A percentile compares a stretch with the other conserved stretches of the same genome.
These are phyloP conservation scores for Cephus rjabovi DNA, from an alignment of 2,888 invertebrate genomes.

Conservation along the genomic window DNA sequence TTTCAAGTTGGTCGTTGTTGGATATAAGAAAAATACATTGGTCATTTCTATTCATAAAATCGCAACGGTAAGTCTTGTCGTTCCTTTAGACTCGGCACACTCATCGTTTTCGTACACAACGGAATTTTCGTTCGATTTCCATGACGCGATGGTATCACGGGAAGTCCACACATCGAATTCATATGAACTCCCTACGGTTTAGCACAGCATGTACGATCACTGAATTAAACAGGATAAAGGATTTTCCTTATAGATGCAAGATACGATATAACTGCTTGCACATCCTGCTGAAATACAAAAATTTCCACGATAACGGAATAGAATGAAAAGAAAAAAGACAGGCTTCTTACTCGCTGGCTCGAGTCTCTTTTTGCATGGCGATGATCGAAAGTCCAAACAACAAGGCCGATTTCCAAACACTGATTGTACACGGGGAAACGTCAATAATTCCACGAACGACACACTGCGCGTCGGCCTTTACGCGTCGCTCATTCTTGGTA, in stretches of 20 bases:
- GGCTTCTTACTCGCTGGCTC: background rate
- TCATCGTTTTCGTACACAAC: background rate
- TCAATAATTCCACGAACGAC: constrained; percentile 56
- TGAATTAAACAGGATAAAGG: background rate
- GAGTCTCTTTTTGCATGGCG: background rate
- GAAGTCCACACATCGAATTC: background rate
- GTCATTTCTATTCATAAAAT: background rate
- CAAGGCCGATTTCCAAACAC: constrained; percentile 50
- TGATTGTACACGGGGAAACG: constrained; percentile 46
- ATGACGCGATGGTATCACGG: background rate
- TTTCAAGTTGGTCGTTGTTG: background rate
- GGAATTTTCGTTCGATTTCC: background rate
- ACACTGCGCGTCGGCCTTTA: constrained; percentile 25
- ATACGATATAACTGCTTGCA: background rate
- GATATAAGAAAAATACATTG: background rate
- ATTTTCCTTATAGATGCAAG: background rate
- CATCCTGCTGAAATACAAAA: background rate
- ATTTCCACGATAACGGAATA: background rate
- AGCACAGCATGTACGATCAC: background rate
- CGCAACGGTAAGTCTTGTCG: background rate
- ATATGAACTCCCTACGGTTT: background rate
- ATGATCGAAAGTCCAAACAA: constrained; percentile 26
- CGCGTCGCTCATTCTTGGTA: constrained; percentile 27
- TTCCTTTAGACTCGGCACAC: background rate
- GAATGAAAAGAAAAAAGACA: background rate